These are phyloP conservation scores for Pedionomus torquatus DNA, from an alignment of 2,113 vertebrate species.

Conservation along the genomic window DNA sequence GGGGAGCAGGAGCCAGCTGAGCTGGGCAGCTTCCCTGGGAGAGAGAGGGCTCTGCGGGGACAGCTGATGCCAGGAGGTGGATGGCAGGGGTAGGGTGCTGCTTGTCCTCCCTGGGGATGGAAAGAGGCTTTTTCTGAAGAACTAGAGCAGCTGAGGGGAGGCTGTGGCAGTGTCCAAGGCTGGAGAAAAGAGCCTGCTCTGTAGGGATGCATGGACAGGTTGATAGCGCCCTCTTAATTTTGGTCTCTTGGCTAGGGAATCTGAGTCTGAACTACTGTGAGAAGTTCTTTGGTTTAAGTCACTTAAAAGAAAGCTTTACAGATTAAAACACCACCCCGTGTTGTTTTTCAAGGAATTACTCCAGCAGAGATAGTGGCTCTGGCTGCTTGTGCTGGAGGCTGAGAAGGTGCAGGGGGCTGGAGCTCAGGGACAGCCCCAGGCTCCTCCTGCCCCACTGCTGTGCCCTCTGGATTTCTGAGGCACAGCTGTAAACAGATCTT, in stretches of 20 bases:
- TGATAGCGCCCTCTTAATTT: not conserved
- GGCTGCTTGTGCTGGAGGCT: not conserved
- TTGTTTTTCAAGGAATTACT: not conserved
- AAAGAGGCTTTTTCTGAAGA: not conserved
- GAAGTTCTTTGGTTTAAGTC: not conserved
- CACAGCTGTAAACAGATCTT: not conserved
- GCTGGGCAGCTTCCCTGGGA: not conserved
- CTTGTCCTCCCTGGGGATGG: fast-evolving
- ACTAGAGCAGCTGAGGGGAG: not conserved
- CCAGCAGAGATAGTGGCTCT: fast-evolving
- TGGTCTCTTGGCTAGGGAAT: not conserved
- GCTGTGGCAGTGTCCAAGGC: not conserved
- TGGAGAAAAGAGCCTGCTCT: not conserved
- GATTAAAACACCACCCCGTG: not conserved
- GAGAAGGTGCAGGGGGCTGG: not conserved
- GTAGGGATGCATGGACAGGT: not conserved
- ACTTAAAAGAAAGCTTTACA: not conserved
- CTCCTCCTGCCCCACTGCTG: not conserved
- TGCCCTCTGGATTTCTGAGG: not conserved
- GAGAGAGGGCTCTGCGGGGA: not conserved
- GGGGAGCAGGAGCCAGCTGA: not conserved
- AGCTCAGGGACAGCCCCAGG: fast-evolving
- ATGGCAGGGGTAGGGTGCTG: not conserved
- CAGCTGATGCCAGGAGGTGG: not conserved
- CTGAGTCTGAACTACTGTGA: not conserved